phyloP scores from a whole-genome alignment of 2,888 invertebrate genomes.

The Tribolium freemani region DNA sequence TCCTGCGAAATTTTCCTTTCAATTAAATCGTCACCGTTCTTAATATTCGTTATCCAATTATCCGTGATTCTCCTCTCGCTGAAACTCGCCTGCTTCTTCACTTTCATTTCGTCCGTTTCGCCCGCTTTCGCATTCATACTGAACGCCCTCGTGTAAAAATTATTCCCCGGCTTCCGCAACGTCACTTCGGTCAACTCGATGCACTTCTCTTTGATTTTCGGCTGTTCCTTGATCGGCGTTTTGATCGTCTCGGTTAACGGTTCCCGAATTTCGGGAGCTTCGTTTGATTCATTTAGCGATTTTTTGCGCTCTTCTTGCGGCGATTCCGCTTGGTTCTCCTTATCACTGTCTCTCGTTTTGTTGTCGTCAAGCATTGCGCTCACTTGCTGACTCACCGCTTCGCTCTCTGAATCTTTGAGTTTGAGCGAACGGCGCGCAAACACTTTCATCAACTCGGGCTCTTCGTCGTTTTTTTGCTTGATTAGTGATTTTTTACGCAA shows the following conservation, averaged over 20 bases:
- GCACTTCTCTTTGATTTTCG: slow-evolving; percentile 38
- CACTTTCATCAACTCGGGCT: slow-evolving; percentile 86
- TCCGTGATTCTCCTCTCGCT: slow-evolving; percentile 63
- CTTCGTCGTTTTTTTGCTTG: slow-evolving; percentile 74
- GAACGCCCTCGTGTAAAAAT: slow-evolving; percentile 58
- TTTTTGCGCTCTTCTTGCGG: slow-evolving; percentile 69
- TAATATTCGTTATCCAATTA: slow-evolving; percentile 59
- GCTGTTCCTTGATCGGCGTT: slow-evolving; percentile 20
- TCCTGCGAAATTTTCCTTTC: slow-evolving; percentile 51
- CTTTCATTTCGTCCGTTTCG: slow-evolving; percentile 55
- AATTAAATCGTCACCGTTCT: slow-evolving; percentile 56
- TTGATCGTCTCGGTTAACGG: slow-evolving; percentile 45
- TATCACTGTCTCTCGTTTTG: slow-evolving; percentile 80
- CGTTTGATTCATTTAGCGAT: slow-evolving; percentile 53
- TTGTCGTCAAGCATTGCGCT: slow-evolving; percentile 67
- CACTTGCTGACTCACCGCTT: slow-evolving; percentile 73
- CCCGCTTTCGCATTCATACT: slow-evolving; percentile 58
- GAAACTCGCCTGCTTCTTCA: slow-evolving; percentile 61
- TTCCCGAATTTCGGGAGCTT: slow-evolving; percentile 47
- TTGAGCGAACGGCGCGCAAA: slow-evolving; percentile 86
- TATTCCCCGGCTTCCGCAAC: slow-evolving; percentile 58
- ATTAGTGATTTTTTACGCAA: slow-evolving; percentile 73
- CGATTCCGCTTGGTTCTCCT: slow-evolving; percentile 76
- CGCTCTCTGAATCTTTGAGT: slow-evolving; percentile 79
- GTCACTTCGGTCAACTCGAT: slow-evolving; percentile 58